Percentiles rank a stretch among this genome's conserved stretches.
Evolutionary conservation across 2,888 invertebrate genomes (phyloP).

Genomic region (Ichneumoninae sp.): DNA sequence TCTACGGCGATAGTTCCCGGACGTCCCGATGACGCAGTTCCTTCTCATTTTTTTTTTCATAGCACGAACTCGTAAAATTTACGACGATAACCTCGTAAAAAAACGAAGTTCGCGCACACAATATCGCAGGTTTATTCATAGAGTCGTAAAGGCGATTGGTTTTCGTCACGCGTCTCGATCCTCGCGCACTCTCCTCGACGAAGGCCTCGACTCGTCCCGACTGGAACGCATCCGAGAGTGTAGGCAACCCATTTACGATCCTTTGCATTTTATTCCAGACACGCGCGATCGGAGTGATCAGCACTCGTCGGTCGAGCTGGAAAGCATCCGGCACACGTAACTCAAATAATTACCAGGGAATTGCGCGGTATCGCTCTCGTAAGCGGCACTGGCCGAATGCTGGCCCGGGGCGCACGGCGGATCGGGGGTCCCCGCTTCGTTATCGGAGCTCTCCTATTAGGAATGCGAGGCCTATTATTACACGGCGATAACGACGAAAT

Average conservation of each 20-base stretch:
- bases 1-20: constrained; percentile 29
- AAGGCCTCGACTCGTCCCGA: neutral
- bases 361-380: constrained; percentile 5
- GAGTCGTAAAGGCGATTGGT: constrained; percentile 12
- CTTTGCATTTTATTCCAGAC: neutral
- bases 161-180: neutral
- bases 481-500: constrained; percentile 5
- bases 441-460: constrained; percentile 31
- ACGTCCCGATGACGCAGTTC: constrained; percentile 23
- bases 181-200: neutral
- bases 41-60: constrained; percentile 7
- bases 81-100: constrained; percentile 43
- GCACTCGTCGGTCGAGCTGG: neutral
- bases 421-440: neutral
- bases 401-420: neutral
- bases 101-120: neutral
- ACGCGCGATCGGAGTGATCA: neutral
- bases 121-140: neutral
- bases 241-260: neutral
- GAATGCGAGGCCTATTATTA: constrained; percentile 8
- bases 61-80: constrained; percentile 25
- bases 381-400: neutral
- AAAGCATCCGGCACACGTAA: constrained; percentile 6
- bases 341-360: constrained; percentile 35
- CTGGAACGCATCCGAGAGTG: neutral